Evolutionary conservation across 2,797 vertebrate genomes (phyloP).

Genomic region (Megalops cyprinoides): DNA sequence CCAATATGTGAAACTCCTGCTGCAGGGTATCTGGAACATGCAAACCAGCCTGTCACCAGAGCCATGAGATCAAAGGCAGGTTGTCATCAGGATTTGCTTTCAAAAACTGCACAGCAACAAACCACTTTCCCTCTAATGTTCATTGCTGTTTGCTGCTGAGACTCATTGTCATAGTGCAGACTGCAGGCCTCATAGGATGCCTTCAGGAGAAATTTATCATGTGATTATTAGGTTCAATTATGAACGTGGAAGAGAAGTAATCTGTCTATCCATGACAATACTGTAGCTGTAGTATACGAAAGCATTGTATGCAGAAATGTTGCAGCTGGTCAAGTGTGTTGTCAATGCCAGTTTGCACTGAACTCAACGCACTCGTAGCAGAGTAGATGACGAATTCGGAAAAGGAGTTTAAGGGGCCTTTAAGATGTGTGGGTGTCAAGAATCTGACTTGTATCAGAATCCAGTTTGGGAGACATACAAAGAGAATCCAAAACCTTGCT

Average conservation of each 20-base stretch:
- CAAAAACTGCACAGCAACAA: neutral
- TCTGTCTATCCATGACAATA: too few relatives aligned
- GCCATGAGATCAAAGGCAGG: neutral
- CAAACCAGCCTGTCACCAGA: neutral
- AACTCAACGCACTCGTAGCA: neutral
- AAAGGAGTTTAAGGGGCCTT: neutral
- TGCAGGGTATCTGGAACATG: neutral
- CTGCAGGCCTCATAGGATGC: neutral
- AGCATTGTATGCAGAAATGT: neutral
- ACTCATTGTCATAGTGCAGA: neutral
- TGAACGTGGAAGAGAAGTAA: neutral
- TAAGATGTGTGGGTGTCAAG: neutral
- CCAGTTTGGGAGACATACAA: neutral
- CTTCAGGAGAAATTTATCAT: neutral
- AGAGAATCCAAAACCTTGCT: neutral
- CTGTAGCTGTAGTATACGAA: neutral
- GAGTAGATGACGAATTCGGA: neutral
- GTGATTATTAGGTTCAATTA: neutral
- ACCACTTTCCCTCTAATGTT: neutral
- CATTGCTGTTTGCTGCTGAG: neutral
- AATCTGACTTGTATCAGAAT: neutral
- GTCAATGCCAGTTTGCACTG: neutral
- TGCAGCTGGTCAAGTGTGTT: neutral
- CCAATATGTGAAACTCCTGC: neutral
- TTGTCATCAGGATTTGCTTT: neutral